These are phyloP conservation scores for Magallana ariakensis DNA, from an alignment of 1,140 invertebrate genomes.

Conservation along the genomic window DNA sequence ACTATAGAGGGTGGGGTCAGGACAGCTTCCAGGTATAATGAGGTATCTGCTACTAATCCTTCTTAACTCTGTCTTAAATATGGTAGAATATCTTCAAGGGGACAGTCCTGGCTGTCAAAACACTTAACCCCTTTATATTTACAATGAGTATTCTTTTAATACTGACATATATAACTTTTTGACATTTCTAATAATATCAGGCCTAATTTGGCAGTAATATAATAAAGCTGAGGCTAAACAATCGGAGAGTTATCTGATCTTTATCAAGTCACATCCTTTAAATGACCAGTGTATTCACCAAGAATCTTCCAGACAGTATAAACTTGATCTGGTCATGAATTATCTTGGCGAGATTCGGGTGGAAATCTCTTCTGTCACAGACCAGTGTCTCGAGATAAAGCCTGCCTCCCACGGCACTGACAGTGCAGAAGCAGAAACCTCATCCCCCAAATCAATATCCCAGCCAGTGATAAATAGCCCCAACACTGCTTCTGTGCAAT, in stretches of 20 bases:
- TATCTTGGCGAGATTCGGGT: not conserved
- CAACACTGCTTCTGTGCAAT: constrained; percentile 22
- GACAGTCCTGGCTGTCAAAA: not conserved
- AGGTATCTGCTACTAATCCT: not conserved
- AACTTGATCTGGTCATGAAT: not conserved
- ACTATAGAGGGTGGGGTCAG: not conserved
- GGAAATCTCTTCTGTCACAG: constrained; percentile 17
- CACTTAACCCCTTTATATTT: not conserved
- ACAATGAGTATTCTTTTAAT: not conserved
- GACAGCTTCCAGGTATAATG: not conserved
- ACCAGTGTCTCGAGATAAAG: constrained; percentile 17
- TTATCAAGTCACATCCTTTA: constrained; percentile 20
- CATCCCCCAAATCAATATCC: constrained; percentile 19
- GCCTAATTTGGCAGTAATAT: constrained; percentile 32
- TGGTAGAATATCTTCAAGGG: not conserved
- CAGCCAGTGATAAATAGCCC: constrained; percentile 17
- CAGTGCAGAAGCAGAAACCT: not conserved
- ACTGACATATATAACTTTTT: not conserved
- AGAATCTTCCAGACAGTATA: not conserved
- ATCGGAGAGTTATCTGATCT: not conserved
- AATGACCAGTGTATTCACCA: constrained; percentile 28
- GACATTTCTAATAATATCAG: not conserved
- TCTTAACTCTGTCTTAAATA: not conserved
- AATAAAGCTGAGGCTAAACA: not conserved
- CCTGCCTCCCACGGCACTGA: not conserved